Base-by-base conservation (phyloP, 1,140 invertebrate species). In the Scaptomyza graminum region DNA sequence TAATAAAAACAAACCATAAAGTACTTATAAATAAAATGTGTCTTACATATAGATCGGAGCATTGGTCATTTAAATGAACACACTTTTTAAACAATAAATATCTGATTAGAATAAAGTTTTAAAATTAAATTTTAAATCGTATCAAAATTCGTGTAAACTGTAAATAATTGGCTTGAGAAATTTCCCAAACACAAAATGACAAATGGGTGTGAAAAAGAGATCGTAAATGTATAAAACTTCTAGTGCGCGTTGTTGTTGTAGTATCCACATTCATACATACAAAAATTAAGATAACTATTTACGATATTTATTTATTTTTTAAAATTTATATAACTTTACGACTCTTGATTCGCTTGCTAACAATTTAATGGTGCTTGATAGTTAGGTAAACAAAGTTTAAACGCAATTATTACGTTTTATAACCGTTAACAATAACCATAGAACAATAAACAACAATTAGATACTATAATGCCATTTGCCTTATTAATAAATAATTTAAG, bases 1-100 rank as follows among this genome's bases (percentile, higher is more conserved):
- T 44, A 44, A 28, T 44, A 44, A 63, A 83, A 60, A 66, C 60
- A 84, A 76, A 64, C 73, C 39, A 69, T 67, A 41, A 28, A 28
- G 3, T 22, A 18, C 12, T 43, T 72, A 49, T 69, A 22, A 43
- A 22, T 22, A 22, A 0, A 1, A 22, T 22, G 2, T 22, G 2
- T 22, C 2, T 22, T 22, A 22, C 18, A 22, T 22, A 22, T 22
- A 22, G 18, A 22, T 22, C 18, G 18, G 18, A 22, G 18, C 18
- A 22, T 22, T 22, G 18, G 18, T 2, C 18, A 34, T 43, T 0
- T n/a, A 41, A 1, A 16, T 22, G 41, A 57, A 7, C 22, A 41
- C 13, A 25, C 37, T 28, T 43, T 13, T 11, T 44, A 43, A 46
- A 49, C 34, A 55, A 70, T 56, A 55, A 39, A 64, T 11, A 46